Conservation (phyloP, 2,113 vertebrate genomes). For the Cyprinodon brontotheroides region DNA sequence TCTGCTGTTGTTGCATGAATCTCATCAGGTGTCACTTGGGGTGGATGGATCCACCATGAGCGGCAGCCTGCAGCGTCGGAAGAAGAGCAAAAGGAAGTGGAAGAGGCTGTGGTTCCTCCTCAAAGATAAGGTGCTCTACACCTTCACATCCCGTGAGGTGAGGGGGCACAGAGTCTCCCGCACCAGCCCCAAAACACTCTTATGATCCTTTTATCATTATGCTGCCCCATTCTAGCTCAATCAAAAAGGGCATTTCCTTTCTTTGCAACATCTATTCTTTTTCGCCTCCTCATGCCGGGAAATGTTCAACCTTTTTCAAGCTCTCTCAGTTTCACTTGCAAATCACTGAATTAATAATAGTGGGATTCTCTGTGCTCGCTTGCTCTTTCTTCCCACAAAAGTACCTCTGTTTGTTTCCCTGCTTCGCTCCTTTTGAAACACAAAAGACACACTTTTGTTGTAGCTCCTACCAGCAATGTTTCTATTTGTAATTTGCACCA, state of each 20-base stretch:
- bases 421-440: slow-evolving; percentile 22
- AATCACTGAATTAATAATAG: slow-evolving; percentile 29
- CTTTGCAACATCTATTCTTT: background rate
- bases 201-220: slow-evolving; percentile 6
- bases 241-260: slow-evolving; percentile 5
- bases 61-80: slow-evolving; percentile 90
- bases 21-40: slow-evolving; percentile 84
- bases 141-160: slow-evolving; percentile 91
- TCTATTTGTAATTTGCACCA: background rate
- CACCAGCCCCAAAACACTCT: slow-evolving; percentile 64
- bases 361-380: slow-evolving; percentile 71
- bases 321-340: slow-evolving; percentile 15
- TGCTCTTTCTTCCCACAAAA: slow-evolving; percentile 28
- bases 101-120: slow-evolving; percentile 98
- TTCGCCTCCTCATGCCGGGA: background rate
- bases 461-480: background rate
- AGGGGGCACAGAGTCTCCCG: slow-evolving; percentile 79
- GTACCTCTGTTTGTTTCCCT: background rate
- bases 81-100: slow-evolving; percentile 93
- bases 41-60: slow-evolving; percentile 87
- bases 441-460: slow-evolving; percentile 3
- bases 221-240: background rate
- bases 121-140: slow-evolving; percentile 99
- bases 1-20: background rate
- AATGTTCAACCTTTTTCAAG: slow-evolving; percentile 4